Base-by-base conservation (phyloP, 2,888 invertebrate species). In the Melanchra persicariae region DNA sequence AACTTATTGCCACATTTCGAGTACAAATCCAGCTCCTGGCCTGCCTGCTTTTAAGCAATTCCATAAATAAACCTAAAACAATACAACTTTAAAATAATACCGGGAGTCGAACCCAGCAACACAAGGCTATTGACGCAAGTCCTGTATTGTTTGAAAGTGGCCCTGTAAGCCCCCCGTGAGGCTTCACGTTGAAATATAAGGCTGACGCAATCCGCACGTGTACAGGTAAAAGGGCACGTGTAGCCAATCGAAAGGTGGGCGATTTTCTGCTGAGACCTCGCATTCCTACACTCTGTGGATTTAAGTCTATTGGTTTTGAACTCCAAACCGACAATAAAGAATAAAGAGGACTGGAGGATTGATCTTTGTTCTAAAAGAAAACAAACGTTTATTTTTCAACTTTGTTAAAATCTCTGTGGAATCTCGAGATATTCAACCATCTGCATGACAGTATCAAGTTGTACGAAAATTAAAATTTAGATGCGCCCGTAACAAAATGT, bases 171-270 rank as follows among this genome's bases (percentile, higher is more conserved):
- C n/a, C n/a, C 30, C 30, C 10, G 9, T 2, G 24, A 17, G 66
- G 8, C 17, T 47, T 64, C n/a, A 66, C 47, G n/a, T 47, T 26
- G n/a, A 65, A 47, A 34, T 51, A 49, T 22, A 49, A 24, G 17
- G 30, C 9, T 68, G 69, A 69, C 68, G 68, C 43, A 69, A 54
- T 10, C 34, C 2, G 54, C 54, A 69, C 69, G 68, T 68, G 51
- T 34, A 43, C 7, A 24, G 69, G n/a, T 30, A 30, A 52, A 51
- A 52, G 52, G 52, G 40, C 52, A 68, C 43, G 47, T 65, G 24
- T n/a, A 26, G 24, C 6, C 47, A 24, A 12, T 17, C 19, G 8
- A 43, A 68, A 24, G 43, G 34, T n/a, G 7, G n/a, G 3, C 43
- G 7, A 24, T 49, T 40, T 66, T 22, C 22, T 30, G 37, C 0